A percentile compares a stretch with the other conserved stretches of the same genome.
phyloP scores from a whole-genome alignment of 2,888 invertebrate species.

The Pheosia gnoma region DNA sequence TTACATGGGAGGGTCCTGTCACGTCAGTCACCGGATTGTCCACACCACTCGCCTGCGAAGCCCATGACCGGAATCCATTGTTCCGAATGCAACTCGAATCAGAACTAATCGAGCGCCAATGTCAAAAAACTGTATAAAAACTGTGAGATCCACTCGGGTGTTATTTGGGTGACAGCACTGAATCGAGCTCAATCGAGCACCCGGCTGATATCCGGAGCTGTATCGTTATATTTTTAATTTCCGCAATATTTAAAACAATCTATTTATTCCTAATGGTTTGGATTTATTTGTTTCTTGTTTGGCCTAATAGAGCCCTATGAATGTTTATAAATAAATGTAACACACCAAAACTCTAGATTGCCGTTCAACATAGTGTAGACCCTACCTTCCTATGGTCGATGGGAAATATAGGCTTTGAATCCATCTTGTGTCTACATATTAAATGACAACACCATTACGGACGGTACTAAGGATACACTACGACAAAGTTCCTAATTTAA shows the following conservation, averaged over 20 bases:
- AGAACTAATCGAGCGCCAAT: constrained; percentile 67
- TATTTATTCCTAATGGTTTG: too few species aligned
- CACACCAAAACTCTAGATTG: too few species aligned
- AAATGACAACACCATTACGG: too few species aligned
- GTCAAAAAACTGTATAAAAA: constrained; percentile 70
- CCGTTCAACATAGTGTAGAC: too few species aligned
- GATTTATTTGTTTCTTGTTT: too few species aligned
- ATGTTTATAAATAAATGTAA: too few species aligned
- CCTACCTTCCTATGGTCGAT: too few species aligned
- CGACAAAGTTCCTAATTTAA: not conserved
- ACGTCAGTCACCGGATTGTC: constrained; percentile 51
- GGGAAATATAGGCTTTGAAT: too few species aligned
- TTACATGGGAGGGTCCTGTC: constrained; percentile 51
- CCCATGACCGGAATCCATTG: constrained; percentile 70
- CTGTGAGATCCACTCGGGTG: constrained; percentile 61
- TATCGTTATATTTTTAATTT: constrained; percentile 38
- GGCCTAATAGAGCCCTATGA: too few species aligned
- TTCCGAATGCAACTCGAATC: constrained; percentile 62
- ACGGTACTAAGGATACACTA: too few species aligned
- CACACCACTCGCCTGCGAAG: constrained; percentile 56
- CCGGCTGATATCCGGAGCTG: constrained; percentile 40
- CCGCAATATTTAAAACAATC: constrained; percentile 8
- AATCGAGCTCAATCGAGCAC: constrained; percentile 53
- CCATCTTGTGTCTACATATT: too few species aligned
- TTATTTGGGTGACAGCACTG: constrained; percentile 61